Conservation (phyloP, 2,797 vertebrate species). For the Silurus lanzhouensis region DNA sequence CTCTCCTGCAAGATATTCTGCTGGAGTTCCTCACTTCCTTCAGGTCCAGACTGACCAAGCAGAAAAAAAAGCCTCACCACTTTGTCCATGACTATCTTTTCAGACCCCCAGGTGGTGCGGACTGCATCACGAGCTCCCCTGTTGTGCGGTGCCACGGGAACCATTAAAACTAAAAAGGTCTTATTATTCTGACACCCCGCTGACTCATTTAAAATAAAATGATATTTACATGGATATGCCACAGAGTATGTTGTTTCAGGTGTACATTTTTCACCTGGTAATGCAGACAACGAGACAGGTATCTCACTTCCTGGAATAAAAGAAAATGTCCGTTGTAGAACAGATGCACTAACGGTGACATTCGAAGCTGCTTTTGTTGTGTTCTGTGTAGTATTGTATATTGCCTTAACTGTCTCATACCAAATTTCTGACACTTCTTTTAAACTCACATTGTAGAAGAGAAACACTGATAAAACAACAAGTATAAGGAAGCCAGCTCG, state of each 20-base stretch:
- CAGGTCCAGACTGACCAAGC: constrained; percentile 44
- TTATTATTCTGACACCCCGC: constrained; percentile 54
- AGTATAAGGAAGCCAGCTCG: constrained; percentile 25
- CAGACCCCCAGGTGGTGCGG: constrained; percentile 72
- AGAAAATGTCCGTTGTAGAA: neutral
- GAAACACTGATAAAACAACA: constrained; percentile 32
- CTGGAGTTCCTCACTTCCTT: constrained; percentile 34
- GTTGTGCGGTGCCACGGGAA: constrained; percentile 49
- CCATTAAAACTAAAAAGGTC: constrained; percentile 68
- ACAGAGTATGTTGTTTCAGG: constrained; percentile 54
- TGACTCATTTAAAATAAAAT: constrained; percentile 62
- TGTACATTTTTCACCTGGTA: constrained; percentile 40
- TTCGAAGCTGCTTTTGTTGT: neutral
- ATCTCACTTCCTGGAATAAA: neutral
- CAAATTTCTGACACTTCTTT: neutral
- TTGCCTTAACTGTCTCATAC: neutral
- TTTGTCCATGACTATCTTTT: constrained; percentile 56
- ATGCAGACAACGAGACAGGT: neutral
- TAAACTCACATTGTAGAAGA: constrained; percentile 42
- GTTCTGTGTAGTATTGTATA: neutral
- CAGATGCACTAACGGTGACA: neutral
- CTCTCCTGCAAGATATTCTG: constrained; percentile 54
- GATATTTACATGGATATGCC: constrained; percentile 60
- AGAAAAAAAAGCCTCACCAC: constrained; percentile 66
- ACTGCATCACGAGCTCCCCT: neutral